Base-by-base conservation (phyloP, 2,797 vertebrate species). In the Peromyscus aztecus region DNA sequence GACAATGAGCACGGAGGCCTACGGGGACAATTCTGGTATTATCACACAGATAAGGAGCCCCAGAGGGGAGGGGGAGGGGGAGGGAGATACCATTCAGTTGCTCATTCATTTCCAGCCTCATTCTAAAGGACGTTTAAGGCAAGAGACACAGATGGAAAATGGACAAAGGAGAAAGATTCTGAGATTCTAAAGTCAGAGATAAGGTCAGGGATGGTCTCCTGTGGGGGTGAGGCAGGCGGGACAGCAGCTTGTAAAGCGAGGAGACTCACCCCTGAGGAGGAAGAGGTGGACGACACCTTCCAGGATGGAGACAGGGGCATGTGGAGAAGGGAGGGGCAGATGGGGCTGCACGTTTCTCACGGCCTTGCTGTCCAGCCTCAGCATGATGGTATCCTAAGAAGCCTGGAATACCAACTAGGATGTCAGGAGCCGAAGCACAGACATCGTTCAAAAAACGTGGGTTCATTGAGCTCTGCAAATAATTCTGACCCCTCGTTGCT, bases 91-190 rank as follows among this genome's bases (percentile, higher is more conserved):
- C 37, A 24, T 59, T 85, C 52, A 37, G 71, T 67, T 4, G 2
- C 6, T 77, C 0, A 0, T 57, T 87, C 23, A 16, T 73, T 86
- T 91, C 81, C 87, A 81, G 57, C 43, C 34, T 76, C 19, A 24
- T 88, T 92, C 76, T 91, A 34, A 86, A 94, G 86, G 90, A 67
- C 82, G 59, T 89, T 73, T 83, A 86, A 94, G 80, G 61, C 37
- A 43, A 90, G 82, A 89, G 63, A 76, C 34, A 78, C 27, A 27
- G 40, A 37, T 94, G 87, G 59, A 81, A 80, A 83, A 80, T 27
- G 27, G 75, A 73, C 63, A 49, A 87, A 57, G 55, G 24, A 14
- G 97, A 94, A 88, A 69, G 24, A 65, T 84, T 43, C 52, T n/a
- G 83, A 37, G 37, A 43, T 52, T 17, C 52, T 93, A 2, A 75